A percentile compares a stretch with the other conserved stretches of the same genome.
Conservation (phyloP, 2,888 invertebrate genomes). For the Argyresthia albistria region DNA sequence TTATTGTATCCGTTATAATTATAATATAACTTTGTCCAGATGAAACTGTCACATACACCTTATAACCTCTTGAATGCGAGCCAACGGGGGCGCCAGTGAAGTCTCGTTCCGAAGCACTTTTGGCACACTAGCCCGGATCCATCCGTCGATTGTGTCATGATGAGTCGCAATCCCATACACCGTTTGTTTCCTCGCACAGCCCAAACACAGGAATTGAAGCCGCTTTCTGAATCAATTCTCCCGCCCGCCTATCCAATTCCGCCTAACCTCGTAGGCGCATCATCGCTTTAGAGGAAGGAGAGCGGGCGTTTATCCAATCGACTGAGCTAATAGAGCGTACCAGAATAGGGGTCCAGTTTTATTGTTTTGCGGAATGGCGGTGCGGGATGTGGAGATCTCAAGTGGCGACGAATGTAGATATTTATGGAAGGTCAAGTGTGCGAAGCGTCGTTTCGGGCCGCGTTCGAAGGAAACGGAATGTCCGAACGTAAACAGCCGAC, state of each 20-base stretch:
- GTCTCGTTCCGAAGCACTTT: slow-evolving; percentile 18
- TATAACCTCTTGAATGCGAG: slow-evolving; percentile 59
- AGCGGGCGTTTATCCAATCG: too few relatives aligned
- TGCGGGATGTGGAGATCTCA: too few relatives aligned
- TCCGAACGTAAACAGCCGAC: not conserved
- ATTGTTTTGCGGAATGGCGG: too few relatives aligned
- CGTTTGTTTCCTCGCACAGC: slow-evolving; percentile 43
- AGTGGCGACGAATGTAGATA: not conserved
- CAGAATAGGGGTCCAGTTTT: too few relatives aligned
- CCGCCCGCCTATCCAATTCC: not conserved
- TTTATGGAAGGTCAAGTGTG: slow-evolving; percentile 3
- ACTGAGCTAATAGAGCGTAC: too few relatives aligned
- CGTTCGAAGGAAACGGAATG: not conserved
- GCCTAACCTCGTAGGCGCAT: not conserved
- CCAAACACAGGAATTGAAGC: slow-evolving; percentile 22
- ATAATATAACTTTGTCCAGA: too few relatives aligned
- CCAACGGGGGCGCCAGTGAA: slow-evolving; percentile 43
- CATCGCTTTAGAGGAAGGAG: too few relatives aligned
- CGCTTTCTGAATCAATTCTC: too few relatives aligned
- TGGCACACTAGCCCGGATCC: slow-evolving; percentile 64
- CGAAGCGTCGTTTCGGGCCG: not conserved
- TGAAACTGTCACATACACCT: slow-evolving; percentile 46
- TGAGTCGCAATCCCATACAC: slow-evolving; percentile 45
- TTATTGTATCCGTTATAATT: too few relatives aligned
- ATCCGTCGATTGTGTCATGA: slow-evolving; percentile 67